Percentiles rank a stretch among this genome's conserved stretches.
Conservation (phyloP, 2,113 vertebrate species). For the Hyperopisus bebe region DNA sequence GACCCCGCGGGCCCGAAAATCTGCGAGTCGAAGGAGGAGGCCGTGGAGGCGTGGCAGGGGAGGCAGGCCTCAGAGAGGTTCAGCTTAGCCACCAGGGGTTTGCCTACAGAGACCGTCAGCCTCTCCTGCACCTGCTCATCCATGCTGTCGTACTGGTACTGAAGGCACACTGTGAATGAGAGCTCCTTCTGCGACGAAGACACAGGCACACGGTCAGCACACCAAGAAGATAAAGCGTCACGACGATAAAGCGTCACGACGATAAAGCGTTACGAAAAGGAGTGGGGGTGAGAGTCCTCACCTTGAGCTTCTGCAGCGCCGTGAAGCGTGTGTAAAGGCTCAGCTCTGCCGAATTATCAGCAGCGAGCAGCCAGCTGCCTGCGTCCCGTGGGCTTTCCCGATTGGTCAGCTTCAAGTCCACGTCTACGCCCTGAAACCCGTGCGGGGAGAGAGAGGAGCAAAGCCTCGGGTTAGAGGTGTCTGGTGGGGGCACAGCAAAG, state of each 20-base stretch:
- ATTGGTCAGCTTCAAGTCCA: slow-evolving; percentile 72
- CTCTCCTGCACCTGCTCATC: slow-evolving; percentile 70
- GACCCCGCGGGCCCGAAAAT: slow-evolving; percentile 34
- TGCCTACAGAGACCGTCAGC: slow-evolving; percentile 60
- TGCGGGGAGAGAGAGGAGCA: background rate
- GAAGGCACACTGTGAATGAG: slow-evolving; percentile 67
- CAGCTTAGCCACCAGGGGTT: slow-evolving; percentile 78
- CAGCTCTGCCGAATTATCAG: slow-evolving; percentile 49
- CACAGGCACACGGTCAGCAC: background rate
- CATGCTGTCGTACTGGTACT: slow-evolving; percentile 65
- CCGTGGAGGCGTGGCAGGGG: slow-evolving; percentile 18
- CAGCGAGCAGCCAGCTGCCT: slow-evolving; percentile 54
- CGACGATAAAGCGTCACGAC: too few relatives aligned
- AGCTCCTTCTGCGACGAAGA: slow-evolving; percentile 61
- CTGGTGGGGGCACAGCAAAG: background rate
- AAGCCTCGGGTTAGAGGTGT: background rate
- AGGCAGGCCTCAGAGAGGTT: slow-evolving; percentile 56
- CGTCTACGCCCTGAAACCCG: slow-evolving; percentile 61
- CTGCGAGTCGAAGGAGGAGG: slow-evolving; percentile 34
- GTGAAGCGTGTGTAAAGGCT: slow-evolving; percentile 71
- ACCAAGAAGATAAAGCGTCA: too few relatives aligned
- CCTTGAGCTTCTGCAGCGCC: slow-evolving; percentile 71
- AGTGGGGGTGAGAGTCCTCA: slow-evolving; percentile 36
- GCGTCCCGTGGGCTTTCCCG: slow-evolving; percentile 65
- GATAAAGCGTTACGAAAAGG: background rate